phyloP scores from a whole-genome alignment of 2,888 invertebrate species.

The Luperina nickerlii region DNA sequence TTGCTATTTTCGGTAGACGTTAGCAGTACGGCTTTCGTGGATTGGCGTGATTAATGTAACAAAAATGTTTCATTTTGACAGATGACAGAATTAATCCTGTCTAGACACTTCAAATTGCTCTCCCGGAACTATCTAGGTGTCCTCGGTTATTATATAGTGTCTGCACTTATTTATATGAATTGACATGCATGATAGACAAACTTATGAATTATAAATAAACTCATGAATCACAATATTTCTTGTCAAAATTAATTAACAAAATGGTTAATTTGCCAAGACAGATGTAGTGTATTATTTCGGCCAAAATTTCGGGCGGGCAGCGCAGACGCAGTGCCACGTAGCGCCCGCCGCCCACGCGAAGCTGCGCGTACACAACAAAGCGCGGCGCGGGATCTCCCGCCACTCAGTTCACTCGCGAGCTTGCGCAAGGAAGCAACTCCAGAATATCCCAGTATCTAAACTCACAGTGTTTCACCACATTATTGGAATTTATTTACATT shows the following conservation, averaged over 20 bases:
- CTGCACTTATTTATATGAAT: conserved; percentile 46
- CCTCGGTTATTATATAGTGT: conserved; percentile 17
- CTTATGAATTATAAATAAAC: conserved; percentile 52
- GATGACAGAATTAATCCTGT: conserved; percentile 62
- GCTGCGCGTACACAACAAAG: conserved; percentile 82
- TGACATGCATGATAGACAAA: conserved; percentile 48
- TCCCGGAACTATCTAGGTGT: conserved; percentile 32
- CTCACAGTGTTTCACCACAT: conserved; percentile 56
- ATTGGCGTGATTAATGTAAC: conserved; percentile 70
- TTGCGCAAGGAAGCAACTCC: conserved; percentile 81
- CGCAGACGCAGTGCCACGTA: conserved; percentile 75
- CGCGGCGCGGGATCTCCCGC: conserved; percentile 72
- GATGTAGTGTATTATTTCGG: conserved; percentile 79
- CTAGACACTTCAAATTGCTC: conserved; percentile 40
- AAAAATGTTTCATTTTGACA: conserved; percentile 67
- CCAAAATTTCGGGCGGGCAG: conserved; percentile 72
- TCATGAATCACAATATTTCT: conserved; percentile 60
- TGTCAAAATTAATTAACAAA: conserved; percentile 79
- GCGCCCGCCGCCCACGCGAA: conserved; percentile 82
- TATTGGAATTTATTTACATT: conserved; percentile 61
- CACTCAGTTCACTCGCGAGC: conserved; percentile 85
- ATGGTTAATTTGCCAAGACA: conserved; percentile 84
- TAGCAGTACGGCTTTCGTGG: conserved; percentile 68
- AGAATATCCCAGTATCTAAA: conserved; percentile 54
- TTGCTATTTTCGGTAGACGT: conserved; percentile 80